These are phyloP conservation scores for Coptotermes formosanus DNA, from an alignment of 1,140 invertebrate species.

Conservation along the genomic window DNA sequence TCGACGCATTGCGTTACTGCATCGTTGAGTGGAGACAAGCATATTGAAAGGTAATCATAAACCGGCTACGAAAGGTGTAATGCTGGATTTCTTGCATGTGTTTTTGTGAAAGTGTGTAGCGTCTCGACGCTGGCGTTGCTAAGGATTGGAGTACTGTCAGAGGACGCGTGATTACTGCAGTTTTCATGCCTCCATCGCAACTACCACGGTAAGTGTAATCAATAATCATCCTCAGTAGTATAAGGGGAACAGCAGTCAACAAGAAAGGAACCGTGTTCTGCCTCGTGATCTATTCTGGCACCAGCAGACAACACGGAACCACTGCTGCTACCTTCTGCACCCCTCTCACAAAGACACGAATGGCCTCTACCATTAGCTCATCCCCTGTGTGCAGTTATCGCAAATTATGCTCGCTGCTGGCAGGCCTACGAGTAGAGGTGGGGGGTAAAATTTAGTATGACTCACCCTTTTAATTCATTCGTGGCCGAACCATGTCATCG, in stretches of 20 bases:
- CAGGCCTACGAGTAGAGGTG: neutral
- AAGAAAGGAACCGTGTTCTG: neutral
- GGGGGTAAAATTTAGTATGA: neutral
- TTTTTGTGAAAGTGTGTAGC: too few species aligned
- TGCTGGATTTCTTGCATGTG: too few species aligned
- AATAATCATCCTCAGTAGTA: neutral
- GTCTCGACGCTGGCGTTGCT: too few species aligned
- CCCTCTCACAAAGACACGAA: neutral
- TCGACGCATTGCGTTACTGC: too few species aligned
- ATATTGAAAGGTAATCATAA: too few species aligned
- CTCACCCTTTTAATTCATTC: conserved; percentile 7
- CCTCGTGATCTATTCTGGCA: neutral
- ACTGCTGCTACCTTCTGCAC: neutral
- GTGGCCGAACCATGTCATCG: neutral
- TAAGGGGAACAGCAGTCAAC: neutral
- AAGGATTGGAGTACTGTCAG: too few species aligned
- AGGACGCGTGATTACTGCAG: too few species aligned
- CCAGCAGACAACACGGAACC: neutral
- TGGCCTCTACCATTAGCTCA: neutral
- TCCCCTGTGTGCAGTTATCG: neutral
- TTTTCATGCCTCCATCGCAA: neutral
- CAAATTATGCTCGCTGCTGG: neutral
- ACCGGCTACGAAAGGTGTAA: too few species aligned
- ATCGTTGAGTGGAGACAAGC: too few species aligned
- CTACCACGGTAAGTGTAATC: neutral